These are phyloP conservation scores for Pyrgus malvae DNA, from an alignment of 2,888 invertebrate genomes.

Conservation along the genomic window DNA sequence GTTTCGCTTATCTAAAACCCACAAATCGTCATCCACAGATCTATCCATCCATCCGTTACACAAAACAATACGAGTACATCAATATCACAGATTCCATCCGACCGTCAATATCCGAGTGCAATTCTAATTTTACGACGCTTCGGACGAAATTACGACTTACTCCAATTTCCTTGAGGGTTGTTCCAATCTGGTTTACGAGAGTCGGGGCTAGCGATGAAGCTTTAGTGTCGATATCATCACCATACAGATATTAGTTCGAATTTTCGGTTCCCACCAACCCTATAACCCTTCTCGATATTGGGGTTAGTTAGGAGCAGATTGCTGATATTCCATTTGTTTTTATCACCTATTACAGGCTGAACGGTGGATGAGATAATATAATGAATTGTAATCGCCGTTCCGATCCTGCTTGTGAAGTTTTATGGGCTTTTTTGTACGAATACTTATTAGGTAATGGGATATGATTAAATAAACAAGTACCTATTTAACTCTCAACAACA, in stretches of 20 bases:
- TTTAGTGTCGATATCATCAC: constrained; percentile 25
- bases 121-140: constrained; percentile 22
- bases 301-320: constrained; percentile 21
- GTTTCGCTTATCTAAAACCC: no score
- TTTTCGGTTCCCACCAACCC: constrained; percentile 7
- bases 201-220: constrained; percentile 12
- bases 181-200: constrained; percentile 25
- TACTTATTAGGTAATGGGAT: neutral
- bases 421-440: neutral
- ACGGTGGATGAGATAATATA: neutral
- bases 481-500: no score
- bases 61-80: neutral
- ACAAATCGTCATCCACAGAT: no score
- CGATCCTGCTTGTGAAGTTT: no score
- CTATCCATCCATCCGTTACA: neutral
- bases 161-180: constrained; percentile 21
- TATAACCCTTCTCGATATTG: constrained; percentile 14
- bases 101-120: constrained; percentile 12
- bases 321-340: constrained; percentile 23
- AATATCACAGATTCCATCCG: neutral
- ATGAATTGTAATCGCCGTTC: neutral
- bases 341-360: constrained; percentile 14
- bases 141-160: constrained; percentile 19
- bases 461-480: neutral
- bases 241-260: constrained; percentile 9